Base-by-base conservation (phyloP, 2,888 invertebrate genomes). In the Vesta saturnalis region DNA sequence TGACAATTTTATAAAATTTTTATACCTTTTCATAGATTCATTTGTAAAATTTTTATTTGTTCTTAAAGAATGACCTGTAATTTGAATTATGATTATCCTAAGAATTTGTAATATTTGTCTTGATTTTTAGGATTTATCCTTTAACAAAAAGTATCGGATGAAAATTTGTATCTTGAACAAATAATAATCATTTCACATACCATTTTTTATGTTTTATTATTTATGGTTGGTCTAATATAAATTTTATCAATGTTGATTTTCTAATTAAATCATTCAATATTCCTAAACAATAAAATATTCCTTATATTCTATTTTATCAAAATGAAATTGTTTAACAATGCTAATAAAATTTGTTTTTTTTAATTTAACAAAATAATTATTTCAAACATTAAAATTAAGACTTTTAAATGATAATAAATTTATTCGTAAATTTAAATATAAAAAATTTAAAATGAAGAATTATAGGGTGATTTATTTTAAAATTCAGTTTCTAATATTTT, bases 11-110 rank as follows among this genome's bases (percentile, higher is more conserved):
- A 14, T 15, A 47, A 14, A 8, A 14, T 15, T 47, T 16, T 14
- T 47, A 16, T 47, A n/a, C 18, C 56, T 60, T 63, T 70, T 78
- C 75, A 64, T 75, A 76, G 6, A 73, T 72, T 58, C 47, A 47
- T 8, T 47, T 47, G 8, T 47, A 47, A 4, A 47, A 47, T 47
- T 47, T 8, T 16, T 47, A 14, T 47, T 14, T 47, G 6, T 8
- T 3, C 15, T 47, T 47, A 16, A 14, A 47, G 60, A 60, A 49
- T 69, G 69, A n/a, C 69, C 69, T 23, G 61, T 47, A 57, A 35
- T n/a, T n/a, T n/a, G n/a, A n/a, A n/a, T 43, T 39, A 63, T 69
- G 69, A 56, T 69, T 52, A 39, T 69, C 30, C 52, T 52, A 22
- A 67, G 54, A 10, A 62, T 66, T 62, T 67, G 67, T 30, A 39